Evolutionary conservation across 2,113 vertebrate species (phyloP).

Genomic region (Acanthochromis polyacanthus): DNA sequence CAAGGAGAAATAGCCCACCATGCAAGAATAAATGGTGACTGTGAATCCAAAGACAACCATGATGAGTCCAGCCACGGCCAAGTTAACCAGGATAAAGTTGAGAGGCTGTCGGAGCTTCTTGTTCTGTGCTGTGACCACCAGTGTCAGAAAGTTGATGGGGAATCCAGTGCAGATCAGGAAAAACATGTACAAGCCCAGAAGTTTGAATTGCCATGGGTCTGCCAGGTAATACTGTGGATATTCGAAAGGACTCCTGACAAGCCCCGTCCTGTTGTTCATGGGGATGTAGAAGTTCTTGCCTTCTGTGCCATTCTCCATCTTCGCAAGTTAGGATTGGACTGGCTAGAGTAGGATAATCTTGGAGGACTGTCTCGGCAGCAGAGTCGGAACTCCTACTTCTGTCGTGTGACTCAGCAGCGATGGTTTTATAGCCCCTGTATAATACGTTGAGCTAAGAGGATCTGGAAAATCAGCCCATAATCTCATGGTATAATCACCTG

Average conservation of each 20-base stretch:
- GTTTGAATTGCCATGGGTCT: conserved; percentile 77
- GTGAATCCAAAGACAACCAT: conserved; percentile 86
- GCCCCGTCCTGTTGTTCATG: conserved; percentile 87
- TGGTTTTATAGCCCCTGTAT: conserved; percentile 54
- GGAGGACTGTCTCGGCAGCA: conserved; percentile 23
- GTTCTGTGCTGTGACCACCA: conserved; percentile 86
- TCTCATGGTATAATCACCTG: conserved; percentile 44
- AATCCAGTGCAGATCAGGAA: conserved; percentile 83
- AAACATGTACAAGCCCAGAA: conserved; percentile 84
- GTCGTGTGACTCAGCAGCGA: conserved; percentile 15
- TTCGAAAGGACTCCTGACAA: conserved; percentile 86
- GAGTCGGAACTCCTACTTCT: conserved; percentile 25
- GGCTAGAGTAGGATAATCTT: not conserved
- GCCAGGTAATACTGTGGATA: conserved; percentile 88
- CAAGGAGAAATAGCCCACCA: conserved; percentile 82
- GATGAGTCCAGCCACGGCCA: conserved; percentile 84
- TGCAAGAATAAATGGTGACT: conserved; percentile 76
- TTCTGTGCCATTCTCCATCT: conserved; percentile 87
- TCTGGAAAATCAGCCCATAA: conserved; percentile 40
- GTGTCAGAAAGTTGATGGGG: conserved; percentile 87
- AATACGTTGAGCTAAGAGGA: conserved; percentile 49
- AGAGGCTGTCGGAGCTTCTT: conserved; percentile 89
- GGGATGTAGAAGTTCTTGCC: conserved; percentile 89
- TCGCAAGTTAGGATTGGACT: not conserved
- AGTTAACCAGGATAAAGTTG: conserved; percentile 87